phyloP scores from a whole-genome alignment of 2,797 vertebrate species.

The Philypnodon macrostomus region DNA sequence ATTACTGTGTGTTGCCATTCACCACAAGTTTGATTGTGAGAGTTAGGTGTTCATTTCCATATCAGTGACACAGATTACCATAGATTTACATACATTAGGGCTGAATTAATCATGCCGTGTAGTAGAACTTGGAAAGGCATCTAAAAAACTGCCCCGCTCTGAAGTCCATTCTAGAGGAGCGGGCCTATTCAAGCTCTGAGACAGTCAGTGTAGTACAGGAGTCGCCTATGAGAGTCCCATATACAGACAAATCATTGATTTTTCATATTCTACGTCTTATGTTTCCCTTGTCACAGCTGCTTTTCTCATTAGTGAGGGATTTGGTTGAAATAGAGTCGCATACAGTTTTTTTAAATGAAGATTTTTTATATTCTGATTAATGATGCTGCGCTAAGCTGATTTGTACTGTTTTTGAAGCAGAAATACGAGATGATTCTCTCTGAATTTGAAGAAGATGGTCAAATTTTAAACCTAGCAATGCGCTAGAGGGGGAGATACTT shows the following conservation, averaged over 20 bases:
- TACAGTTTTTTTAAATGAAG: not conserved
- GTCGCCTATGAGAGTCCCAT: conserved; percentile 33
- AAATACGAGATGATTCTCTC: not conserved
- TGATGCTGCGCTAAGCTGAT: conserved; percentile 3
- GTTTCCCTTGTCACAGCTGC: conserved; percentile 12
- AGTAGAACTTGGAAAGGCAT: conserved; percentile 68
- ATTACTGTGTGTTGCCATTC: conserved; percentile 47
- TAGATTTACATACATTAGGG: conserved; percentile 79
- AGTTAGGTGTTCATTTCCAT: conserved; percentile 79
- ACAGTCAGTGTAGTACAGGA: conserved; percentile 24
- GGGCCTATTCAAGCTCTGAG: conserved; percentile 31
- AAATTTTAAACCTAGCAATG: not conserved
- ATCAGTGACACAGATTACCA: conserved; percentile 81
- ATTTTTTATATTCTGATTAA: conserved; percentile 15
- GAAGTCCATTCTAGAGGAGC: conserved; percentile 63
- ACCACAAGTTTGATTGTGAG: conserved; percentile 67
- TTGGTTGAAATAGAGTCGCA: conserved; percentile 17
- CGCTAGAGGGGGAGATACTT: no score
- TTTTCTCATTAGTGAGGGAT: conserved; percentile 37
- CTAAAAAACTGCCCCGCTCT: conserved; percentile 64
- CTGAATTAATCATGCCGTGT: conserved; percentile 70
- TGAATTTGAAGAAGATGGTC: not conserved
- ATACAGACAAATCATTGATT: conserved; percentile 35
- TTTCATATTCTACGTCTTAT: conserved; percentile 33
- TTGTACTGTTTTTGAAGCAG: conserved; percentile 5